A percentile compares a stretch with the other conserved stretches of the same genome.
Evolutionary conservation across 1,140 invertebrate species (phyloP).

Genomic region (Drosophila suzukii): DNA sequence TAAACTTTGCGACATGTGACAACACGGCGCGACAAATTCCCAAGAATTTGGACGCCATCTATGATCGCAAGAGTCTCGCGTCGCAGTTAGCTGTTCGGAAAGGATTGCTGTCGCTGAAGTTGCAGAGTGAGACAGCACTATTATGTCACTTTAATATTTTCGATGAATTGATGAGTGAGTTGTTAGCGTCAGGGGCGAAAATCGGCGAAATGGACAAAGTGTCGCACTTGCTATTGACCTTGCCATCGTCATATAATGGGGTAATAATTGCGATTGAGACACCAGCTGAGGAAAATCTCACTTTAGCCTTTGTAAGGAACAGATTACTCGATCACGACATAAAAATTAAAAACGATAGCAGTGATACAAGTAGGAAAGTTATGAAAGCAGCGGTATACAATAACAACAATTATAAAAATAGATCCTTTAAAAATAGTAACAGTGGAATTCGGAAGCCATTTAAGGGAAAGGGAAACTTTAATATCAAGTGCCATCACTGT

Average conservation of each 20-base stretch:
- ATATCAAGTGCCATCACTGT: conserved; percentile 2
- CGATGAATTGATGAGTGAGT: too few relatives aligned
- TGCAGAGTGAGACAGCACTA: too few relatives aligned
- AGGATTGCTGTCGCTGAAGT: not conserved
- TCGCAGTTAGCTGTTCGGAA: not conserved
- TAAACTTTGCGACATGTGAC: too few relatives aligned
- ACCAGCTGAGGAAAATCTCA: conserved; percentile 73
- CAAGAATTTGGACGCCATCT: too few relatives aligned
- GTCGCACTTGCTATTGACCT: conserved; percentile 54
- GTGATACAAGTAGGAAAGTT: conserved; percentile 64
- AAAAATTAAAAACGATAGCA: conserved; percentile 69
- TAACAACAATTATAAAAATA: not conserved
- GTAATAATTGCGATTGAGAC: conserved; percentile 84
- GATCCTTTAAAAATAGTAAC: not conserved
- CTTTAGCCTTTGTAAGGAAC: conserved; percentile 80
- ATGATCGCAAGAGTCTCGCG: too few relatives aligned
- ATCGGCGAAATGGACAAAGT: too few relatives aligned
- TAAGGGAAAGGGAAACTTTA: not conserved
- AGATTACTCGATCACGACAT: conserved; percentile 67
- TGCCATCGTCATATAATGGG: conserved; percentile 76
- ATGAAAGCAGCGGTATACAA: conserved; percentile 18
- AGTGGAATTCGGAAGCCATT: not conserved
- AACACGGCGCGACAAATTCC: too few relatives aligned
- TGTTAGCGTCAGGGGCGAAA: too few relatives aligned
- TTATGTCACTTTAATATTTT: too few relatives aligned